Base-by-base conservation (phyloP, 2,888 invertebrate genomes). In the Agrotis puta region DNA sequence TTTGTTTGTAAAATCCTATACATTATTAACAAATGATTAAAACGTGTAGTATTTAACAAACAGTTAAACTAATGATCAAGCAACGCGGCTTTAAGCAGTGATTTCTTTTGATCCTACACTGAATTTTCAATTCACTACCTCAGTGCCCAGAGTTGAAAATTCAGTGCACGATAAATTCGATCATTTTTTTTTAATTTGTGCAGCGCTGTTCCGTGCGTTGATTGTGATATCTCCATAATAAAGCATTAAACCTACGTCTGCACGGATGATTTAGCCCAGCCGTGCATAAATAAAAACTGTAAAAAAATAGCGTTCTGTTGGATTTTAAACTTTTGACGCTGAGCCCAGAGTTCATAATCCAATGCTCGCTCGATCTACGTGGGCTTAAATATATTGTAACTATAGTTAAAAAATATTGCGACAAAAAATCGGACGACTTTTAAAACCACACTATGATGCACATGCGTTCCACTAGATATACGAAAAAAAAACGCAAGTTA, bases 391-490 rank as follows among this genome's bases (percentile, higher is more conserved):
- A 27, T 27, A 7, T 33, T 33, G n/a, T 6, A 11, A 27, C n/a
- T 1, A 16, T 2, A 16, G 0, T 0, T 2, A 48, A 27, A 43
- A 74, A 54, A 56, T 11, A 6, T 24, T 11, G 39, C 76, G 84
- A 77, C 79, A 70, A 82, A 79, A 81, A 84, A 81, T 70, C 70
- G 64, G 33, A 72, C 57, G 70, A 64, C 73, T 50, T 18, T 51
- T 27, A 53, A 9, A 64, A 69, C 39, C 57, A 63, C 50, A 65
- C 67, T 70, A 73, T 39, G 20, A 56, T 81, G 66, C 79, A n/a
- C 83, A 79, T 74, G 83, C 85, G 85, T 85, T 83, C 77, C 79
- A 85, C 70, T 73, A 72, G 58, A 66, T 63, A 70, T 51, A 69
- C 43, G 69, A 53, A 70, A 71, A 71, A 74, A 13, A 58, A 67